Percentiles rank a stretch among this genome's conserved stretches.
Conservation (phyloP, 2,888 invertebrate species). For the Catocala fraxini region DNA sequence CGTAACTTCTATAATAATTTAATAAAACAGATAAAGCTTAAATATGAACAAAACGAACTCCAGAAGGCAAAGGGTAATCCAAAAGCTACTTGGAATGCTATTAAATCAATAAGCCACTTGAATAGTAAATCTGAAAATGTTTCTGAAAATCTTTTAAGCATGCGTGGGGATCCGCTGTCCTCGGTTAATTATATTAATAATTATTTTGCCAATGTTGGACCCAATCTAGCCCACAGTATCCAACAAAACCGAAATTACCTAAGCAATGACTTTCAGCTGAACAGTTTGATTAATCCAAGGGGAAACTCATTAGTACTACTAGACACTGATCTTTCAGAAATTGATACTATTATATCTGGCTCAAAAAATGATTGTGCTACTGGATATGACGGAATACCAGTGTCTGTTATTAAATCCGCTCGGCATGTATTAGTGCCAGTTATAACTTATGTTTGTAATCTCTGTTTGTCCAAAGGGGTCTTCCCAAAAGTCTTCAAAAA, state of each 20-base stretch:
- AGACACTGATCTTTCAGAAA: neutral
- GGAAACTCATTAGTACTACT: neutral
- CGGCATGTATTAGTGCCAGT: too few relatives aligned
- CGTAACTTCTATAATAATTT: slow-evolving; percentile 40
- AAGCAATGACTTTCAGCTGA: too few relatives aligned
- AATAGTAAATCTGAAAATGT: too few relatives aligned
- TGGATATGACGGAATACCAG: too few relatives aligned
- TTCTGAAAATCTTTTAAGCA: too few relatives aligned
- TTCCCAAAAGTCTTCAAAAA: slow-evolving; percentile 28
- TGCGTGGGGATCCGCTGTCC: too few relatives aligned
- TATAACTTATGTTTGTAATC: neutral
- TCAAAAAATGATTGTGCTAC: neutral
- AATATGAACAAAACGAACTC: slow-evolving; percentile 27
- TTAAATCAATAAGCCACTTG: slow-evolving; percentile 19
- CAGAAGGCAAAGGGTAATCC: slow-evolving; percentile 15
- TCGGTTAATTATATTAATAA: too few relatives aligned
- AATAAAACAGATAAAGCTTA: slow-evolving; percentile 36
- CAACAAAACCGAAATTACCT: too few relatives aligned
- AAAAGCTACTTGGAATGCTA: slow-evolving; percentile 24
- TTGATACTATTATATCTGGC: neutral
- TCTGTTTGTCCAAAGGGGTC: neutral
- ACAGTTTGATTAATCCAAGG: neutral
- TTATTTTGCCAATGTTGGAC: too few relatives aligned
- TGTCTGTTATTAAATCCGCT: too few relatives aligned
- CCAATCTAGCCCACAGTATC: too few relatives aligned